These are phyloP conservation scores for Petaurus breviceps DNA, from an alignment of 2,113 vertebrate genomes.

Conservation along the genomic window DNA sequence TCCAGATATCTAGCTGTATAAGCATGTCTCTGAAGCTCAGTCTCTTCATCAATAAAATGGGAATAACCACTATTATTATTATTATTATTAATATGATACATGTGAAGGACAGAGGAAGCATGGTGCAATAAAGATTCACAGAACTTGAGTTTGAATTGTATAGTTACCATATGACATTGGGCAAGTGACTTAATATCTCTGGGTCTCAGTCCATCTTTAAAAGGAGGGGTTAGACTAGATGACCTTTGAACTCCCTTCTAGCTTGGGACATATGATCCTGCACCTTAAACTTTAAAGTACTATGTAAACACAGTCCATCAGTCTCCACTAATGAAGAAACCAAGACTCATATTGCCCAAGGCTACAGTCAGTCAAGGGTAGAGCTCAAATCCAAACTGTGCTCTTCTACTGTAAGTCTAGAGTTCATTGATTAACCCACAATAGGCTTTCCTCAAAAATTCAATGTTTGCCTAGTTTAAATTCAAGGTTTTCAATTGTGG, in stretches of 20 bases:
- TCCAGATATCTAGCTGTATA: too few relatives aligned
- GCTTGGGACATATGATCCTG: not conserved
- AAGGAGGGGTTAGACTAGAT: not conserved
- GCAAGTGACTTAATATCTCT: not conserved
- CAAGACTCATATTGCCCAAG: not conserved
- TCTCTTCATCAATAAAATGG: not conserved
- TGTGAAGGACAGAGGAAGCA: too few relatives aligned
- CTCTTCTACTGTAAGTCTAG: too few relatives aligned
- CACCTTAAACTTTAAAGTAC: not conserved
- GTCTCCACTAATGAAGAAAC: not conserved
- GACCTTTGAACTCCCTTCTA: not conserved
- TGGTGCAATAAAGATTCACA: too few relatives aligned
- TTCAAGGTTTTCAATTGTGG: not conserved
- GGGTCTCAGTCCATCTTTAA: not conserved
- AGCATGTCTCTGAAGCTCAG: not conserved
- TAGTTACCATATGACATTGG: not conserved
- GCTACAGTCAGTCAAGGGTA: not conserved
- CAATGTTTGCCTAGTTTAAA: too few relatives aligned
- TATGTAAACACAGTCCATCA: not conserved
- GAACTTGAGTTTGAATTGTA: not conserved
- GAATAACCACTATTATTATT: not conserved
- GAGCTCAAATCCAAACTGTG: not conserved
- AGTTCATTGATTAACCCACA: not conserved
- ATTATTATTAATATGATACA: not conserved
- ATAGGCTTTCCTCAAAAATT: not conserved